Evolutionary conservation across 2,797 vertebrate species (phyloP).

Genomic region (Salarias fasciatus): DNA sequence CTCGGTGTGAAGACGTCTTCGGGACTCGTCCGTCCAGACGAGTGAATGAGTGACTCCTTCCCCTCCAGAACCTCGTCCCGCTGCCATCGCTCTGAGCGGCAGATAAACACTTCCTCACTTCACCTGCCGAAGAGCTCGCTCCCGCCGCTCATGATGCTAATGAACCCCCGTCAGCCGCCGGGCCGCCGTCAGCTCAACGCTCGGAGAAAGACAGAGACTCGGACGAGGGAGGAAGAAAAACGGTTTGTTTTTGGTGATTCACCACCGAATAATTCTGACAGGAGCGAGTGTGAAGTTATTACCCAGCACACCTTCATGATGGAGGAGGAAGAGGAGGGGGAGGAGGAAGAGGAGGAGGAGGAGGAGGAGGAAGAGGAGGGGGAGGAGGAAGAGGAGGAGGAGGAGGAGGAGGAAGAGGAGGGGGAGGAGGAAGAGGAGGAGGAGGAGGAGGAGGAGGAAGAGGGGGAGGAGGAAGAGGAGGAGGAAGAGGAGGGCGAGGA

Average conservation of each 20-base stretch:
- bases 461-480: constrained; percentile 49
- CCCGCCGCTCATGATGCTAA: constrained; percentile 69
- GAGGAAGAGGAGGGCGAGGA: too few species aligned
- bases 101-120: constrained; percentile 63
- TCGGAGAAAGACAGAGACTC: constrained; percentile 33
- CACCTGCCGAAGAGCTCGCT: constrained; percentile 52
- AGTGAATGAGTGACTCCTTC: too few species aligned
- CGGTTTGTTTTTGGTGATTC: too few species aligned
- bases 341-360: constrained; percentile 37
- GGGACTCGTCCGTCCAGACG: too few species aligned
- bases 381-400: constrained; percentile 42
- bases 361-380: constrained; percentile 42
- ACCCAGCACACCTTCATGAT: constrained; percentile 55
- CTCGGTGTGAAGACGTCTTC: too few species aligned
- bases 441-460: constrained; percentile 41
- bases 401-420: constrained; percentile 42
- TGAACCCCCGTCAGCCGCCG: constrained; percentile 48
- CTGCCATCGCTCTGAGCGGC: constrained; percentile 58
- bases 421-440: constrained; percentile 50
- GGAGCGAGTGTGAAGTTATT: constrained; percentile 57
- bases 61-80: constrained; percentile 13
- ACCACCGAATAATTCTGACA: constrained; percentile 27
- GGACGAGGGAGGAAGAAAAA: neutral
- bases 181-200: constrained; percentile 59
- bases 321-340: constrained; percentile 45